Conservation (phyloP, 2,888 invertebrate genomes). For the Pollenia angustigena region DNA sequence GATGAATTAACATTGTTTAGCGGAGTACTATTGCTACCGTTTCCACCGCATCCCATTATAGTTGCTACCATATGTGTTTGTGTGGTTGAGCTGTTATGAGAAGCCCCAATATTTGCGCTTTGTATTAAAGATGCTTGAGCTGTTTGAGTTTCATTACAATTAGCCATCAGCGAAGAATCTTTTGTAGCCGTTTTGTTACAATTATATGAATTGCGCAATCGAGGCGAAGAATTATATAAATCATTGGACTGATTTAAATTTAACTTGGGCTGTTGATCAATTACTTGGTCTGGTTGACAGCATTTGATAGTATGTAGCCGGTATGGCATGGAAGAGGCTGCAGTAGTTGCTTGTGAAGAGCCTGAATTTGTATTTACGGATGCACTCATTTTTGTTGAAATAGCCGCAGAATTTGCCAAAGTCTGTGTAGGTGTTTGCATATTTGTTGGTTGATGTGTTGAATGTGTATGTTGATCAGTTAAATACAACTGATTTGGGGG, state of each 20-base stretch:
- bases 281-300: conserved; percentile 74
- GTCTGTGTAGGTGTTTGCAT: conserved; percentile 56
- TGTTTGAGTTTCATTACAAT: conserved; percentile 41
- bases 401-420: conserved; percentile 72
- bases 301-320: conserved; percentile 82
- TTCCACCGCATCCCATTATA: conserved; percentile 57
- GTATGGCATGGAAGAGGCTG: conserved; percentile 79
- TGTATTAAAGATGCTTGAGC: conserved; percentile 33
- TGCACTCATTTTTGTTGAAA: conserved; percentile 59
- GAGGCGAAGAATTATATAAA: conserved; percentile 79
- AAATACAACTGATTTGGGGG: conserved; percentile 78
- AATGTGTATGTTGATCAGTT: conserved; percentile 46
- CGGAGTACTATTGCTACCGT: conserved; percentile 34
- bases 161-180: conserved; percentile 50
- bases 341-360: conserved; percentile 35
- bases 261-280: conserved; percentile 40
- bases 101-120: conserved; percentile 30
- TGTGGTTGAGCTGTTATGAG: conserved; percentile 58
- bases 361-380: conserved; percentile 54
- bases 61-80: conserved; percentile 68
- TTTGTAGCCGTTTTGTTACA: conserved; percentile 37
- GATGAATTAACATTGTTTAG: conserved; percentile 42
- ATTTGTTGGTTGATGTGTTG: conserved; percentile 48
- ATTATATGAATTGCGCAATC: conserved; percentile 73
- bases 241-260: conserved; percentile 71